A percentile compares a stretch with the other conserved stretches of the same genome.
Evolutionary conservation across 2,888 invertebrate species (phyloP).

Genomic region (Epistrophella euchroma): DNA sequence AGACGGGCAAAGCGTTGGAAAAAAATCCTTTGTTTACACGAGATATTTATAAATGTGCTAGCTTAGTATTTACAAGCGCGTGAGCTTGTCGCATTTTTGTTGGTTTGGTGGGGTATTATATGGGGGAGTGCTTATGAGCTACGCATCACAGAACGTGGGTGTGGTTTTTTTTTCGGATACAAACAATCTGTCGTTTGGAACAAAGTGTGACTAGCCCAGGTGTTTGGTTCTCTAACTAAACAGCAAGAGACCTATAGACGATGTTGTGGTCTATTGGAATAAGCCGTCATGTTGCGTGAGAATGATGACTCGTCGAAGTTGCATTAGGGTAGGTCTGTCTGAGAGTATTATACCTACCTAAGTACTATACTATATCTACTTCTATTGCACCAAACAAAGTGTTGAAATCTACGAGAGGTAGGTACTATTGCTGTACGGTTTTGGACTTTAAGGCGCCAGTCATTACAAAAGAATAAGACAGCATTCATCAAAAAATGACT

Average conservation of each 20-base stretch:
- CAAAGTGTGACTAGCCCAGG: slow-evolving; percentile 73
- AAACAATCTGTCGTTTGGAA: slow-evolving; percentile 41
- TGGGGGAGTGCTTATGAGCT: slow-evolving; percentile 54
- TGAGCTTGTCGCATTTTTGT: slow-evolving; percentile 37
- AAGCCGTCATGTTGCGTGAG: slow-evolving; percentile 67
- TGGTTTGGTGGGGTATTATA: not conserved
- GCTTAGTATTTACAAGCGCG: slow-evolving; percentile 49
- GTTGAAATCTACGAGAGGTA: slow-evolving; percentile 31
- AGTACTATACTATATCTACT: not conserved
- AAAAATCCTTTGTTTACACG: slow-evolving; percentile 72
- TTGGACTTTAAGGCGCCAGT: slow-evolving; percentile 58
- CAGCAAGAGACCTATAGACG: not conserved
- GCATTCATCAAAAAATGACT: not conserved
- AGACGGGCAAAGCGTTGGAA: not conserved
- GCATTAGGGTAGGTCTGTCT: slow-evolving; percentile 64
- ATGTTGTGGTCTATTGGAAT: slow-evolving; percentile 69
- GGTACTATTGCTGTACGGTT: slow-evolving; percentile 8
- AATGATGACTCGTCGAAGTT: slow-evolving; percentile 63
- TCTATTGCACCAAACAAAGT: slow-evolving; percentile 4
- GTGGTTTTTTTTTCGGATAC: slow-evolving; percentile 59
- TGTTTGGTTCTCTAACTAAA: slow-evolving; percentile 55
- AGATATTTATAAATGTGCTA: slow-evolving; percentile 47
- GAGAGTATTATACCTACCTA: not conserved
- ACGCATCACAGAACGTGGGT: slow-evolving; percentile 75
- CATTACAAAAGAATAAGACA: slow-evolving; percentile 58